Percentiles rank a stretch among this genome's conserved stretches.
Conservation (phyloP, 2,113 vertebrate species). For the Zosterops lateralis region DNA sequence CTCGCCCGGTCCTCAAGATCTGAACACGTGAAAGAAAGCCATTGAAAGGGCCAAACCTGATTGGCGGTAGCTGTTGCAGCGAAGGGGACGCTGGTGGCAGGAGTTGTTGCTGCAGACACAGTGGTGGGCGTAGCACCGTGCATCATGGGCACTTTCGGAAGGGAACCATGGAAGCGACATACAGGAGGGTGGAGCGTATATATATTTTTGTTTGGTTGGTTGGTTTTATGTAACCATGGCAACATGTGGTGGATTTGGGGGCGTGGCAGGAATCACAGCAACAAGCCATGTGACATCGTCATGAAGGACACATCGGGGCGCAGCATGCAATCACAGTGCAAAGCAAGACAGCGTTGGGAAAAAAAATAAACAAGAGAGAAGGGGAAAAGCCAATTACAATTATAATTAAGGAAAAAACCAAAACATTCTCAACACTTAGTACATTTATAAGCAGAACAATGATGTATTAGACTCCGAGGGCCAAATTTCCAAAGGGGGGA, state of each 20-base stretch:
- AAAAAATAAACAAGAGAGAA: conserved; percentile 73
- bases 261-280: conserved; percentile 83
- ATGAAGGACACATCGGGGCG: conserved; percentile 81
- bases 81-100: conserved; percentile 95
- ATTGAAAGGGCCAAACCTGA: conserved; percentile 96
- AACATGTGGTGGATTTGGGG: conserved; percentile 80
- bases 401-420: conserved; percentile 83
- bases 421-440: conserved; percentile 78
- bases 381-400: conserved; percentile 86
- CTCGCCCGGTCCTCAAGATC: conserved; percentile 45
- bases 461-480: conserved; percentile 65
- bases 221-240: conserved; percentile 82
- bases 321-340: conserved; percentile 82
- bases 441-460: conserved; percentile 78
- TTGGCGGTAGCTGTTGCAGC: conserved; percentile 92
- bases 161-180: conserved; percentile 88
- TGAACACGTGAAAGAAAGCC: conserved; percentile 80
- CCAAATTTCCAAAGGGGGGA: conserved; percentile 62
- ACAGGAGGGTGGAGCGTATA: conserved; percentile 82
- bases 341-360: conserved; percentile 79
- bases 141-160: conserved; percentile 99
- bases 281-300: conserved; percentile 89
- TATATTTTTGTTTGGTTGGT: background rate
- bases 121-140: conserved; percentile 96
- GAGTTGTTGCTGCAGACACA: conserved; percentile 95